Evolutionary conservation across 2,797 vertebrate species (phyloP), one percentile per base, ranked within the genome.

Genomic region (Chloroceryle inda): DNA sequence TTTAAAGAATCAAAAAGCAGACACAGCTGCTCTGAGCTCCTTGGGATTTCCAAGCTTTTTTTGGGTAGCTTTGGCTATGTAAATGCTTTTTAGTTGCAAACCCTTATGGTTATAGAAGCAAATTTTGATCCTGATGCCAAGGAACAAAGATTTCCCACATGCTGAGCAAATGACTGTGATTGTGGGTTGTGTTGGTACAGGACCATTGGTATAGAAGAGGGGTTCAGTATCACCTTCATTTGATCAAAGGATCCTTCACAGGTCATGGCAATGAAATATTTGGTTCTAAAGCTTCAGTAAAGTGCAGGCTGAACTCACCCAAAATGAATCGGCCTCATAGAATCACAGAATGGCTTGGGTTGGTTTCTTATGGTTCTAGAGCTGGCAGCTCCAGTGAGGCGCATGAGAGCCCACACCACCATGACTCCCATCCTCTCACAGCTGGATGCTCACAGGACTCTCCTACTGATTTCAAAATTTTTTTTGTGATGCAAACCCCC

Each of bases 1-100:
- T 58, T 95, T 81, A 45, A 85, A 84, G 67, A 76, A 33, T 81
- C 42, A 78, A 75, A 88, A 93, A 72, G 59, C 69, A 93, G 79
- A 80, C 50, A 62, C 15, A 78, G 88, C 42, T 55, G 45, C 72
- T 94, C n/a, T 47, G 69, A 92, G 66, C 21, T 88, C 21, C 23
- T 5, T 4, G 5, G 29, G 29, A 67, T 20, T 72, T 21, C 23
- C 5, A 17, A 69, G n/a, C 2, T 38, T 88, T 83, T 42, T 4
- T 7, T 26, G 37, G 20, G 56, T n/a, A 33, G 18, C 71, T 78
- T 79, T 83, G 79, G n/a, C 17, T 23, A 27, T 1, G 17, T 10
- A 40, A 62, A 77, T 63, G 2, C 71, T 16, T 77, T 83, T 63
- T 83, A 4, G 13, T 80, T 85, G 72, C 29, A 93, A 76, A 67